Evolutionary conservation across 1,140 invertebrate species (phyloP).

Genomic region (Eueides isabella): DNA sequence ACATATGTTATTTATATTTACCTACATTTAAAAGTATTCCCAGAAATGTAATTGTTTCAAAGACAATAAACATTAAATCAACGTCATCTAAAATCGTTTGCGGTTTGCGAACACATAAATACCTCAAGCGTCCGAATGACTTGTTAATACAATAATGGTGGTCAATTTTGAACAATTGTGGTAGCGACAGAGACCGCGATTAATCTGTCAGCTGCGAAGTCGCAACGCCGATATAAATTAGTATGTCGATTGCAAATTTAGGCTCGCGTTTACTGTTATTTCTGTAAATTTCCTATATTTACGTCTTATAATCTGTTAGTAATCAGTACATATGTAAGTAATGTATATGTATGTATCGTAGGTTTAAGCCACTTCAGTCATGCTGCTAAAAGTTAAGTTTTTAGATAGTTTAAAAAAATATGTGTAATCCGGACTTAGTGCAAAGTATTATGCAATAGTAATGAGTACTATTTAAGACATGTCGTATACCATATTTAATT

Average conservation of each 20-base stretch:
- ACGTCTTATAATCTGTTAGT: no score
- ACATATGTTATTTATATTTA: no score
- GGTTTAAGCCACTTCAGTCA: no score
- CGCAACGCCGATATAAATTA: constrained; percentile 21
- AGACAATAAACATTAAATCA: neutral
- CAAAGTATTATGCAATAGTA: no score
- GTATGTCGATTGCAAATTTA: constrained; percentile 18
- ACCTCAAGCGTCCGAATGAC: constrained; percentile 22
- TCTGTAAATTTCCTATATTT: constrained; percentile 14
- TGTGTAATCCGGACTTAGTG: no score
- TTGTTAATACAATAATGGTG: constrained; percentile 33
- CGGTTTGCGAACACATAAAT: constrained; percentile 30
- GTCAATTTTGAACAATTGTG: constrained; percentile 39
- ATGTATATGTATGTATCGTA: no score
- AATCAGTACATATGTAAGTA: no score
- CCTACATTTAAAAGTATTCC: neutral
- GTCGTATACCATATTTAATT: no score
- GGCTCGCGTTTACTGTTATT: constrained; percentile 12
- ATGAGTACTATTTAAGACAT: no score
- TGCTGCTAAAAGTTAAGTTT: no score
- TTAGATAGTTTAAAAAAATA: no score
- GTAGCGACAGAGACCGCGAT: constrained; percentile 33
- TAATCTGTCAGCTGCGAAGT: constrained; percentile 33
- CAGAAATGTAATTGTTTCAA: neutral
- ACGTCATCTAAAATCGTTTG: constrained; percentile 15